These are phyloP conservation scores for Apamea anceps DNA, from an alignment of 2,888 invertebrate species.

Conservation along the genomic window DNA sequence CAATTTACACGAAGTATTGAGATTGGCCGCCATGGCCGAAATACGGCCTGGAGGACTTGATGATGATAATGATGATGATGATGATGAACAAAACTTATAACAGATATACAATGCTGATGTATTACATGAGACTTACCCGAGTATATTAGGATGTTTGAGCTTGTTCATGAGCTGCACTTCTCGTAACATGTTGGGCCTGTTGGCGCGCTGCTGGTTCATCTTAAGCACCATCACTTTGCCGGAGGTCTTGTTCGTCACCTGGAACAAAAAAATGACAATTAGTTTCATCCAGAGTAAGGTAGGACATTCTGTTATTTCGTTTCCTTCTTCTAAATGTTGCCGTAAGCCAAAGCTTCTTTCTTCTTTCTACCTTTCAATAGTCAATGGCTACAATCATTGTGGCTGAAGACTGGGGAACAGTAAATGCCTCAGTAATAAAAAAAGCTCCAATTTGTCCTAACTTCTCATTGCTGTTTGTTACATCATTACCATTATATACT, in stretches of 20 bases:
- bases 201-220: slow-evolving; percentile 98
- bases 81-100: background rate
- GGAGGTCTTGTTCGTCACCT: slow-evolving; percentile 98
- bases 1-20: background rate
- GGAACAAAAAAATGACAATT: slow-evolving; percentile 75
- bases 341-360: background rate
- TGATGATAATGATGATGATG: background rate
- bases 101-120: background rate
- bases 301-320: background rate
- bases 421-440: too few species aligned
- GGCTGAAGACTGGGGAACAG: too few species aligned
- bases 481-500: too few species aligned
- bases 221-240: slow-evolving; percentile 99
- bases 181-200: slow-evolving; percentile 98
- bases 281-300: background rate
- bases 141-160: slow-evolving; percentile 97
- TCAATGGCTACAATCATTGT: background rate
- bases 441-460: too few species aligned
- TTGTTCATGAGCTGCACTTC: slow-evolving; percentile 99
- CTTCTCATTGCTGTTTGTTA: too few species aligned
- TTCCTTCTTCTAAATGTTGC: too few species aligned
- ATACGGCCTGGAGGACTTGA: background rate
- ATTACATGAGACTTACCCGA: slow-evolving; percentile 91
- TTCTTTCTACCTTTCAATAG: background rate
- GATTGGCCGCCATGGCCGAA: background rate